phyloP scores from a whole-genome alignment of 1,140 invertebrate genomes.

The Eciton burchellii region DNA sequence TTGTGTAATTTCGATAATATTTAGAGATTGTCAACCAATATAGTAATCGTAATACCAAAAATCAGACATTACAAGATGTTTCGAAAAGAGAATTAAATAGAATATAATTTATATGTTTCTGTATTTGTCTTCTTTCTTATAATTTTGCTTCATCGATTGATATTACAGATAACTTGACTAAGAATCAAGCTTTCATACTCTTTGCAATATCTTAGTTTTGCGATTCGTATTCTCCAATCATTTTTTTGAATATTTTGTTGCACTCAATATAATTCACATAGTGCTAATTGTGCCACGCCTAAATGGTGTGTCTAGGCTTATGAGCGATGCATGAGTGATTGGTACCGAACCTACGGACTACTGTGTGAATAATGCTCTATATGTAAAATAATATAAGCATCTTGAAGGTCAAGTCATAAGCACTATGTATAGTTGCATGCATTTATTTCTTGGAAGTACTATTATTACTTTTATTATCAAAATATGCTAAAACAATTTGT shows the following conservation, averaged over 20 bases:
- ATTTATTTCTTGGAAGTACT: slow-evolving; percentile 30
- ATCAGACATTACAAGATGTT: not conserved
- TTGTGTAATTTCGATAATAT: not conserved
- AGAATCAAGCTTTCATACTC: slow-evolving; percentile 4
- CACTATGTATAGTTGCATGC: slow-evolving; percentile 66
- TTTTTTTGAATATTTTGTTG: slow-evolving; percentile 46
- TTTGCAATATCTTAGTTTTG: not conserved
- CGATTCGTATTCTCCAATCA: slow-evolving; percentile 32
- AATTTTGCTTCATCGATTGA: slow-evolving; percentile 10
- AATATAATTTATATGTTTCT: not conserved
- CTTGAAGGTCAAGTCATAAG: slow-evolving; percentile 37
- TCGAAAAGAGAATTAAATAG: not conserved
- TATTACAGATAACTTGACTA: not conserved
- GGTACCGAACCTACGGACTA: slow-evolving; percentile 79
- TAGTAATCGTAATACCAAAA: not conserved
- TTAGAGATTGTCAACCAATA: not conserved
- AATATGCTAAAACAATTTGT: not conserved
- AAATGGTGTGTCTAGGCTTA: slow-evolving; percentile 73
- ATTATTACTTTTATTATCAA: slow-evolving; percentile 26
- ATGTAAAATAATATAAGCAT: slow-evolving; percentile 81
- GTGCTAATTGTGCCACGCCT: slow-evolving; percentile 70
- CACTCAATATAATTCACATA: slow-evolving; percentile 60
- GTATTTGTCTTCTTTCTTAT: not conserved
- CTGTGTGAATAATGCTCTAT: slow-evolving; percentile 79
- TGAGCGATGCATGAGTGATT: slow-evolving; percentile 77